These are phyloP conservation scores for Drosophila pseudoobscura DNA, from an alignment of 1,140 invertebrate genomes.

Conservation along the genomic window DNA sequence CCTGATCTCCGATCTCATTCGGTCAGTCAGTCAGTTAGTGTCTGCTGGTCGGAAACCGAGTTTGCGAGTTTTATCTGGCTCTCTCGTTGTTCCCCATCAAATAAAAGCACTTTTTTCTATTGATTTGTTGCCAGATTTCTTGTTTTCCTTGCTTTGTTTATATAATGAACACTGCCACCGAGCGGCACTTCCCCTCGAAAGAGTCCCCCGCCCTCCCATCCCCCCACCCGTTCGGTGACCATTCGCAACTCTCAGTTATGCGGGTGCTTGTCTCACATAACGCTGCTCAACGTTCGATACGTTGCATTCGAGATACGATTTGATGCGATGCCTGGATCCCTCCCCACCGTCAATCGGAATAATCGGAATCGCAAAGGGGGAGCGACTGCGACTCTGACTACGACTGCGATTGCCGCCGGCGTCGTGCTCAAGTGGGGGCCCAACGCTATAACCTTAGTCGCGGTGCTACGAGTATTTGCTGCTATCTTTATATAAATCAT, in stretches of 20 bases:
- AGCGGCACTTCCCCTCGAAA: constrained; percentile 16
- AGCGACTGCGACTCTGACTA: too few relatives aligned
- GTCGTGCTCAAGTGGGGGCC: constrained; percentile 30
- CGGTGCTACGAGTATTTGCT: constrained; percentile 52
- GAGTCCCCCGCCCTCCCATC: neutral
- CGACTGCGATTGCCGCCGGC: neutral
- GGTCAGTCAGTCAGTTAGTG: constrained; percentile 34
- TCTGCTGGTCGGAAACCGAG: constrained; percentile 32
- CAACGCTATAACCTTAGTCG: constrained; percentile 73
- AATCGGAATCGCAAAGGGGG: constrained; percentile 8
- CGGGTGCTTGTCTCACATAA: constrained; percentile 61
- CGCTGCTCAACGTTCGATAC: constrained; percentile 41
- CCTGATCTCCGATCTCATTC: constrained; percentile 33
- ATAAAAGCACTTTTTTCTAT: constrained; percentile 66
- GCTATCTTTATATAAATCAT: constrained; percentile 49
- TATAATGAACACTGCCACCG: constrained; percentile 73
- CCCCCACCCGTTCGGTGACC: constrained; percentile 1
- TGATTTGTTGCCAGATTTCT: constrained; percentile 79
- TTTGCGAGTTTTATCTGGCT: constrained; percentile 8
- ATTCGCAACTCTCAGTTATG: constrained; percentile 50
- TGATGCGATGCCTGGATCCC: constrained; percentile 17
- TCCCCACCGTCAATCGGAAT: too few relatives aligned
- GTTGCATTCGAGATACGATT: constrained; percentile 40
- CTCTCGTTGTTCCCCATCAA: constrained; percentile 17
- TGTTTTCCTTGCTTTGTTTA: constrained; percentile 76